phyloP scores from a whole-genome alignment of 2,888 invertebrate species.

The Ypsolopha scabrella region DNA sequence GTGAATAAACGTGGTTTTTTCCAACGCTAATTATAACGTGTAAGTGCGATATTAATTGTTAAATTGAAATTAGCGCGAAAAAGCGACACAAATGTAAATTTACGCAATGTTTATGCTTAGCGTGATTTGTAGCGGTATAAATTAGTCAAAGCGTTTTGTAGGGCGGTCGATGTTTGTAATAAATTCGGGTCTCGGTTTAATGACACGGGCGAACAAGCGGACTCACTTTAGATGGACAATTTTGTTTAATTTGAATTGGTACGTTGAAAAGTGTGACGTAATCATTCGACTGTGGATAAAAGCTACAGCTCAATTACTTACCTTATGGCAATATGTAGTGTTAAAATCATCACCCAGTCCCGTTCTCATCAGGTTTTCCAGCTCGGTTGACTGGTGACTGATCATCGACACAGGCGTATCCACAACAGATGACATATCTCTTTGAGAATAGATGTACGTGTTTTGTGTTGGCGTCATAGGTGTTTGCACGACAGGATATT shows the following conservation, averaged over 20 bases:
- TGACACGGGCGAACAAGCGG: slow-evolving; percentile 7
- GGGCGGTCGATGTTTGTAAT: slow-evolving; percentile 1
- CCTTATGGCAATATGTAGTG: too few species aligned
- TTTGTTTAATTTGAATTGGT: background rate
- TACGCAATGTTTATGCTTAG: slow-evolving; percentile 6
- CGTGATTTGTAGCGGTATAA: slow-evolving; percentile 7
- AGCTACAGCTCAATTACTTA: too few species aligned
- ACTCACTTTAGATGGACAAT: slow-evolving; percentile 6
- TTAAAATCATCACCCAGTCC: too few species aligned
- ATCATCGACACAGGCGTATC: too few species aligned
- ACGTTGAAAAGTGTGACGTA: too few species aligned
- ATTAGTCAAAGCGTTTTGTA: slow-evolving; percentile 2
- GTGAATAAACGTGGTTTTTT: slow-evolving; percentile 30
- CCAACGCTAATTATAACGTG: slow-evolving; percentile 38
- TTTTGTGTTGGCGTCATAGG: too few species aligned
- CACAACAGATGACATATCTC: too few species aligned
- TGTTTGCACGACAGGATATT: too few species aligned
- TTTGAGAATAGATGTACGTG: too few species aligned
- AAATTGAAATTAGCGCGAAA: slow-evolving; percentile 30
- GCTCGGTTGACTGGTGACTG: too few species aligned
- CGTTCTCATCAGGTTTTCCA: too few species aligned
- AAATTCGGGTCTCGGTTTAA: slow-evolving; percentile 9
- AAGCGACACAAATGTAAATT: slow-evolving; percentile 14
- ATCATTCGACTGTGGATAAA: too few species aligned
- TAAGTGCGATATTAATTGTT: slow-evolving; percentile 38